These are phyloP conservation scores for Scaptomyza polygonia DNA, from an alignment of 2,888 invertebrate genomes.

Conservation along the genomic window DNA sequence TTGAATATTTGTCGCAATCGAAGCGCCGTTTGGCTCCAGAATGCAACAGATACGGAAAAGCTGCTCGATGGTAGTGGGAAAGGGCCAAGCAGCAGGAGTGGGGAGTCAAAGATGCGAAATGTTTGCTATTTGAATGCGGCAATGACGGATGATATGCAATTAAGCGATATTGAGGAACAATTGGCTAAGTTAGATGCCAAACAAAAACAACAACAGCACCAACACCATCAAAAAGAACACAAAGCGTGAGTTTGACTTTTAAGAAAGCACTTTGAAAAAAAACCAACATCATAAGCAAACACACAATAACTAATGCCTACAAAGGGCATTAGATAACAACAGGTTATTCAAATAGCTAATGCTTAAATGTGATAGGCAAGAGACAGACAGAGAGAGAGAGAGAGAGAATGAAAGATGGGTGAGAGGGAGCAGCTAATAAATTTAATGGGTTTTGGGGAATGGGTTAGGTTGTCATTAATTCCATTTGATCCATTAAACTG, in stretches of 20 bases:
- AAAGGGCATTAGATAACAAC: conserved; percentile 23
- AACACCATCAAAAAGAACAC: conserved; percentile 15
- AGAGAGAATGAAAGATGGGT: background rate
- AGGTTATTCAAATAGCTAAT: conserved; percentile 19
- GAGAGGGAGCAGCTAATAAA: conserved; percentile 18
- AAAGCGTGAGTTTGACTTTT: conserved; percentile 52
- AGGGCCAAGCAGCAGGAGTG: background rate
- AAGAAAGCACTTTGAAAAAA: conserved; percentile 41
- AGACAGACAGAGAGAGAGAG: background rate
- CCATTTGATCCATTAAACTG: conserved; percentile 21
- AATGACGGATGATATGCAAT: conserved; percentile 80
- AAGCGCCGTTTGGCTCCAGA: conserved; percentile 81
- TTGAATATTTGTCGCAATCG: conserved; percentile 83
- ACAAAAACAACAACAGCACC: conserved; percentile 29
- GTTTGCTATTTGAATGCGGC: conserved; percentile 58
- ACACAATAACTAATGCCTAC: background rate
- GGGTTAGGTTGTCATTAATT: conserved; percentile 17
- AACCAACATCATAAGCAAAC: conserved; percentile 37
- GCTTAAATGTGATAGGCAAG: background rate
- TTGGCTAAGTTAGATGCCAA: conserved; percentile 77
- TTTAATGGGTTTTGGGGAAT: background rate
- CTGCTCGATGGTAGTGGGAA: conserved; percentile 30
- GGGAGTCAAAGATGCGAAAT: conserved; percentile 2
- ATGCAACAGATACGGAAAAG: conserved; percentile 49
- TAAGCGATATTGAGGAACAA: conserved; percentile 84